Conservation (phyloP, 1,140 invertebrate species). For the Cydia pomonella region DNA sequence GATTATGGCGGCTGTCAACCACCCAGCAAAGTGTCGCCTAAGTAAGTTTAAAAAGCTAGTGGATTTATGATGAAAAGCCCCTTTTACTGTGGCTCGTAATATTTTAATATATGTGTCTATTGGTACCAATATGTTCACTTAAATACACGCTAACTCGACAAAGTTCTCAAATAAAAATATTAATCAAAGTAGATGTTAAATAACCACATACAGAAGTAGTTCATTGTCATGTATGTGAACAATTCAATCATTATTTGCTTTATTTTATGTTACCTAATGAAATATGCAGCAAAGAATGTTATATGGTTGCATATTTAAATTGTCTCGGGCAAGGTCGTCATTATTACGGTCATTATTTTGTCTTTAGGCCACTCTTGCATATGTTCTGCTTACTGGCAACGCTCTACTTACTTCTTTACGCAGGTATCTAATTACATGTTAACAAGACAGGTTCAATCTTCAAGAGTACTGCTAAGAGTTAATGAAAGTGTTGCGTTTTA, state of each 20-base stretch:
- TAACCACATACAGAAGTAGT: not conserved
- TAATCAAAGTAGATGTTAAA: not conserved
- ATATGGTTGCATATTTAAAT: slow-evolving; percentile 19
- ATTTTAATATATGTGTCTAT: too few relatives aligned
- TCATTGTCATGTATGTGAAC: not conserved
- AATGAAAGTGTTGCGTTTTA: slow-evolving; percentile 27
- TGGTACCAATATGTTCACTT: too few relatives aligned
- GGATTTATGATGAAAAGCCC: too few relatives aligned
- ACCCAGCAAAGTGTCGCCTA: too few relatives aligned
- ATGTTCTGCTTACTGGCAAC: slow-evolving; percentile 14
- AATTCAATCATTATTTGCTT: not conserved
- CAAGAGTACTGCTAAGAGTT: slow-evolving; percentile 15
- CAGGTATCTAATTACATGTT: slow-evolving; percentile 30
- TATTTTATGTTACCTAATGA: slow-evolving; percentile 13
- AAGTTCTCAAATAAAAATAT: not conserved
- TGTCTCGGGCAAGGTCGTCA: slow-evolving; percentile 30
- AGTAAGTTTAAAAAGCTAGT: too few relatives aligned
- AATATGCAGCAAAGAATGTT: slow-evolving; percentile 24
- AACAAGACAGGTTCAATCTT: slow-evolving; percentile 28
- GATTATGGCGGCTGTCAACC: too few relatives aligned
- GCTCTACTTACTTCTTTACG: slow-evolving; percentile 32
- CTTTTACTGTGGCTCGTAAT: too few relatives aligned
- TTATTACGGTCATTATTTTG: slow-evolving; percentile 32
- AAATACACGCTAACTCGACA: too few relatives aligned
- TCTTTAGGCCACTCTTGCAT: slow-evolving; percentile 32